Evolutionary conservation across 2,888 invertebrate genomes (phyloP).

Genomic region (Opisthograptis luteolata): DNA sequence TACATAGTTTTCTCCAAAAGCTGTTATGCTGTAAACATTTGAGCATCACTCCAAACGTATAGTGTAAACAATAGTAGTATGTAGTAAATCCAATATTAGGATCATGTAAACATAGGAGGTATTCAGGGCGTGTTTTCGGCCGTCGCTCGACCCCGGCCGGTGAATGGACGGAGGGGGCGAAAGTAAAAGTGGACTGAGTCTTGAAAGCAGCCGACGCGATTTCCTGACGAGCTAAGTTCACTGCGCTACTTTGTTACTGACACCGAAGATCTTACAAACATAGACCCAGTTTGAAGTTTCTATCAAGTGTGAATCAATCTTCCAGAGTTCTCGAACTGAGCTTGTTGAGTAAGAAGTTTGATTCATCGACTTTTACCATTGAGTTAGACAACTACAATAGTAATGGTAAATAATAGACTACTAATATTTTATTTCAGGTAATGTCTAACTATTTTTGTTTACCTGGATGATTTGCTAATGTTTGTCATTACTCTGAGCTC

Average conservation of each 20-base stretch:
- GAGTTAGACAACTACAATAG: too few relatives aligned
- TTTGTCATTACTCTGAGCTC: too few relatives aligned
- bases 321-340: background rate
- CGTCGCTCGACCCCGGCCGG: conserved; percentile 54
- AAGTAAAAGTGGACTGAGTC: conserved; percentile 73
- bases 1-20: background rate
- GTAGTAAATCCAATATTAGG: conserved; percentile 15
- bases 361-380: background rate
- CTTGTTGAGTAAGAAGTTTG: background rate
- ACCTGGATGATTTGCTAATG: too few relatives aligned
- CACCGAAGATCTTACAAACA: background rate
- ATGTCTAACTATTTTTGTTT: too few relatives aligned
- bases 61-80: conserved; percentile 10
- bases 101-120: conserved; percentile 47
- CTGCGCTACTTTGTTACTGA: conserved; percentile 32
- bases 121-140: conserved; percentile 58
- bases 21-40: too few relatives aligned
- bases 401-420: too few relatives aligned
- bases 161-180: conserved; percentile 60
- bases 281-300: background rate
- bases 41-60: background rate
- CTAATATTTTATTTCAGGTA: too few relatives aligned
- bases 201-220: conserved; percentile 54
- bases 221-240: conserved; percentile 52
- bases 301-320: background rate